phyloP scores from a whole-genome alignment of 2,113 vertebrate genomes.

The Macrotis lagotis region DNA sequence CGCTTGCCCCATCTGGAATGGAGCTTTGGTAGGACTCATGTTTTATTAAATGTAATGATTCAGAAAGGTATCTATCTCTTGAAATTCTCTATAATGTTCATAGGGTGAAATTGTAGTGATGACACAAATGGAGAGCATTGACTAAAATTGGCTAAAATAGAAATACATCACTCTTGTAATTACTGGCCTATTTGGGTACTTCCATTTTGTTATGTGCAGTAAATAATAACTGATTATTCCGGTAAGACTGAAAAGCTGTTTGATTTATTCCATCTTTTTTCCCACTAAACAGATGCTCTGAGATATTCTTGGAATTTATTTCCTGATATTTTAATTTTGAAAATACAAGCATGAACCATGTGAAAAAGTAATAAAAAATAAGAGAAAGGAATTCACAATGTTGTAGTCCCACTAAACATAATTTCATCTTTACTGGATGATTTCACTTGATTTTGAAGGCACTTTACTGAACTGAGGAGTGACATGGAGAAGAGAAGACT shows the following conservation, averaged over 20 bases:
- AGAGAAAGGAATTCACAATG: background rate
- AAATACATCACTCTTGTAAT: background rate
- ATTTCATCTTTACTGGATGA: background rate
- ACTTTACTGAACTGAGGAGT: background rate
- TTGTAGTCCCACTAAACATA: background rate
- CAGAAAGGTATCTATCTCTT: background rate
- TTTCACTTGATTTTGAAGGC: background rate
- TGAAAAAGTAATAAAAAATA: background rate
- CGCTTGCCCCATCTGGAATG: conserved; percentile 79
- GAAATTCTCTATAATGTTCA: background rate
- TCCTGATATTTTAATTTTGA: background rate
- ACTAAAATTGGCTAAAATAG: background rate
- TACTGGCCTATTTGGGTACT: background rate
- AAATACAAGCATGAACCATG: background rate
- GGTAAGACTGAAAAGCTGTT: background rate
- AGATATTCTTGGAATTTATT: background rate
- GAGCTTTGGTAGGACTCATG: conserved; percentile 77
- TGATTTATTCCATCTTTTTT: background rate
- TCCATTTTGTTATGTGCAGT: background rate
- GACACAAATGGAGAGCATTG: background rate
- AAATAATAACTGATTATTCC: background rate
- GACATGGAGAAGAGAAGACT: background rate
- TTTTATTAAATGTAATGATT: conserved; percentile 40
- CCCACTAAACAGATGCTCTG: background rate
- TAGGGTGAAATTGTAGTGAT: background rate